These are phyloP conservation scores for Tetramorium bicarinatum DNA, from an alignment of 2,888 invertebrate species.

Conservation along the genomic window DNA sequence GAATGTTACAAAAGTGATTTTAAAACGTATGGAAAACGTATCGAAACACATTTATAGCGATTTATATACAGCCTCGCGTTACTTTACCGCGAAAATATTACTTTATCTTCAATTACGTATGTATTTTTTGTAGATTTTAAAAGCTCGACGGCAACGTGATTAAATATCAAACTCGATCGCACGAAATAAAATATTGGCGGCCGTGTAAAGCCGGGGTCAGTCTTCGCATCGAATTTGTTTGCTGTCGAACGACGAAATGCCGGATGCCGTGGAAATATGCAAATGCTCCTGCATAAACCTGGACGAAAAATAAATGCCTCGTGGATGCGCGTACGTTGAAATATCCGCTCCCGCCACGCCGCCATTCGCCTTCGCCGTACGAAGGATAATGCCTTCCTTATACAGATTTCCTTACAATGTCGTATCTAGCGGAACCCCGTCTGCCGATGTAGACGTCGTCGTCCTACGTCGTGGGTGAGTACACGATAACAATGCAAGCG, in stretches of 20 bases:
- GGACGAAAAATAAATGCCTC: slow-evolving; percentile 51
- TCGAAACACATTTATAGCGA: neutral
- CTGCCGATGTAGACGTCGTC: slow-evolving; percentile 36
- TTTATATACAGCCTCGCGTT: neutral
- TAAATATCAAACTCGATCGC: slow-evolving; percentile 16
- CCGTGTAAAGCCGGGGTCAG: slow-evolving; percentile 31
- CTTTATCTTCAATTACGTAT: slow-evolving; percentile 14
- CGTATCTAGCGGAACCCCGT: slow-evolving; percentile 35
- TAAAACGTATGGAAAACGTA: neutral
- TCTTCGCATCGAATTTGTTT: slow-evolving; percentile 32
- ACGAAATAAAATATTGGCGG: slow-evolving; percentile 38
- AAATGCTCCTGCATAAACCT: slow-evolving; percentile 37
- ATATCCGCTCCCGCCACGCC: slow-evolving; percentile 54
- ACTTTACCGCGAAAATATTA: neutral
- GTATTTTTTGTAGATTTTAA: neutral
- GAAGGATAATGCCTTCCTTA: slow-evolving; percentile 59
- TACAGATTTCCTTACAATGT: slow-evolving; percentile 61
- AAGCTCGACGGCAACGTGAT: slow-evolving; percentile 16
- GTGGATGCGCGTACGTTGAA: slow-evolving; percentile 48
- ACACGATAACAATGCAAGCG: slow-evolving; percentile 74
- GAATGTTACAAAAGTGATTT: neutral
- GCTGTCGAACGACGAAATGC: slow-evolving; percentile 37
- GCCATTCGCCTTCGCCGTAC: slow-evolving; percentile 23
- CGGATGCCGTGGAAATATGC: slow-evolving; percentile 33
- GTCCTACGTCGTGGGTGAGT: slow-evolving; percentile 52